A percentile compares a stretch with the other conserved stretches of the same genome.
phyloP scores from a whole-genome alignment of 2,888 invertebrate species.

The Drosophila anomelani region DNA sequence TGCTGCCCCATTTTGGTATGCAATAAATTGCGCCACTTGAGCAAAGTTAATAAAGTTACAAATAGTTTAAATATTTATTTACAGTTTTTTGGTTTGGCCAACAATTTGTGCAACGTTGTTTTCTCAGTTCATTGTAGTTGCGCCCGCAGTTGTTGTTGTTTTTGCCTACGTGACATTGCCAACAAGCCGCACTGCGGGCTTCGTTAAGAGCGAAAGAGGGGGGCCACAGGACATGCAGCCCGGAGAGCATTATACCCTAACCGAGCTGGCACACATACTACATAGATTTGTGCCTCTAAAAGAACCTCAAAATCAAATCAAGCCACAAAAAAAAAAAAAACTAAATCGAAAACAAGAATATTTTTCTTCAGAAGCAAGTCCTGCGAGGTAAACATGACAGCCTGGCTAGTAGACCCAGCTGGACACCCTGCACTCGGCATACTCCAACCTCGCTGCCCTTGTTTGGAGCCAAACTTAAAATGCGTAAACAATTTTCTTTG shows the following conservation, averaged over 20 bases:
- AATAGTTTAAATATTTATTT: constrained; percentile 80
- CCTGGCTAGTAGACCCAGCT: not conserved
- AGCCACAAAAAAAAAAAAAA: not conserved
- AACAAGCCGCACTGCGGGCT: constrained; percentile 38
- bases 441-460: not conserved
- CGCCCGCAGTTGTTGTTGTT: constrained; percentile 18
- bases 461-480: constrained; percentile 51
- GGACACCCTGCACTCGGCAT: constrained; percentile 4
- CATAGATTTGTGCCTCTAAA: not conserved
- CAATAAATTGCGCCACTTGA: constrained; percentile 78
- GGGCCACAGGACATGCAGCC: not conserved
- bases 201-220: not conserved
- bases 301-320: no score
- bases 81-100: constrained; percentile 71
- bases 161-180: constrained; percentile 43
- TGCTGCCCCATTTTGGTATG: constrained; percentile 57
- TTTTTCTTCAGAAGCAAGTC: no score
- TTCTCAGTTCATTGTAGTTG: constrained; percentile 38
- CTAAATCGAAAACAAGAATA: not conserved
- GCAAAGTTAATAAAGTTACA: constrained; percentile 80
- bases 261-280: not conserved
- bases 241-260: not conserved
- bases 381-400: not conserved
- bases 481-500: constrained; percentile 66
- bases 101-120: constrained; percentile 60